Evolutionary conservation across 2,113 vertebrate genomes (phyloP), one percentile per base, ranked within the genome.

Genomic region (Tamias sibiricus): DNA sequence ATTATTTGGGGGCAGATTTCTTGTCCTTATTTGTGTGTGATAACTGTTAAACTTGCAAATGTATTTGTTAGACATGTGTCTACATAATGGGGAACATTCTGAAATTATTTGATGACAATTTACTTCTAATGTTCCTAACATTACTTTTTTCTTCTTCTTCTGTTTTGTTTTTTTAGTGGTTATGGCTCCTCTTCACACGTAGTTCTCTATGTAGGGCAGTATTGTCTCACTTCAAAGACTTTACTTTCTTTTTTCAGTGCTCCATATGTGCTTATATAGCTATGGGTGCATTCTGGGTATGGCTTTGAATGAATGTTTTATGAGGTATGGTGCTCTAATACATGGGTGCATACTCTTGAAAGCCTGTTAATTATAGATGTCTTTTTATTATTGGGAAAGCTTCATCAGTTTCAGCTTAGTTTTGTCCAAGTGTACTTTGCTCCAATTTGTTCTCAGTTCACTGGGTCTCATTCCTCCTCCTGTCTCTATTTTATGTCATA

Each of bases 351-450:
- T 87, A 52, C 49, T 68, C 76, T 85, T 94, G 86, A 91, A 95
- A 94, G 74, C 75, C 79, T 93, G 24, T 95, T 97, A 94, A 97
- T 97, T 96, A 94, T 91, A 97, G 93, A 96, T 93, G 91, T 93
- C 57, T 64, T 59, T 66, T 94, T 94, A 93, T 89, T 80, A 87
- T 92, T 79, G 80, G 82, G 82, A 52, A 84, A 69, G 71, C 69
- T 32, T 57, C 32, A 20, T 69, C 71, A 59, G 44, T 82, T 80
- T 83, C 66, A 66, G n/a, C 68, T 62, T 49, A 40, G 4, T 86
- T 96, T 89, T 68, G 54, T 90, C 77, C 74, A 76, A 14, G 37
- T 96, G 88, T 82, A 59, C 72, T 68, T 52, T 44, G 26, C 12
- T 62, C 13, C 35, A 30, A 8, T 92, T 62, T 74, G 5, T 80